Base-by-base conservation (phyloP, 2,888 invertebrate genomes). In the Scaptomyza cyrtandrae region DNA sequence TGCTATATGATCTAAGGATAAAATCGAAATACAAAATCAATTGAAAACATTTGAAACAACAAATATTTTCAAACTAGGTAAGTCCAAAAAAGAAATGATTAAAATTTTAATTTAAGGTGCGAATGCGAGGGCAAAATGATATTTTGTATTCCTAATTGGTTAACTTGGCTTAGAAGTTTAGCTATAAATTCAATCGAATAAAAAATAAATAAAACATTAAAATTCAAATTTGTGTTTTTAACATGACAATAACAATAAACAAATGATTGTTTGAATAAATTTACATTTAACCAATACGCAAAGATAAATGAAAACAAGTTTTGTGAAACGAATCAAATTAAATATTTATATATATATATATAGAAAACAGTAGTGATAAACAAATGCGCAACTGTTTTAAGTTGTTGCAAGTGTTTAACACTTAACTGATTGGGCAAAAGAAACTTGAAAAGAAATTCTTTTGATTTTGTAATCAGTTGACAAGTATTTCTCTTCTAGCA, bases 1-100 rank as follows among this genome's bases (percentile, higher is more conserved):
- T 68, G 71, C 61, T 44, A 29, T 6, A 41, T 56, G 10, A 63
- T 54, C 60, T 69, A 73, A 62, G 77, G 76, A 76, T 75, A 76
- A 44, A 73, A 62, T 43, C 49, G 27, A 56, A 11, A 39, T 43
- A 27, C 13, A 52, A 24, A 3, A 49, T 24, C 24, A 19, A 62
- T 43, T 66, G 58, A 58, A 71, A 61, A 57, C 49, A 67, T 65
- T 70, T 65, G 60, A 54, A 41, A 45, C 58, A 3, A 60, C 56
- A 68, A 63, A 54, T 57, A 43, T 67, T 63, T 71, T 68, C 55
- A 60, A 68, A 48, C 14, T 68, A 49, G 72, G 75, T 75, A 48
- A 75, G 75, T 75, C 11, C 19, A 19, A 19, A n/a, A n/a, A n/a
- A n/a, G n/a, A n/a, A n/a, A n/a, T n/a, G n/a, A n/a, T n/a, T n/a